These are phyloP conservation scores for Protonibea diacanthus DNA, from an alignment of 2,797 vertebrate species.

Conservation along the genomic window DNA sequence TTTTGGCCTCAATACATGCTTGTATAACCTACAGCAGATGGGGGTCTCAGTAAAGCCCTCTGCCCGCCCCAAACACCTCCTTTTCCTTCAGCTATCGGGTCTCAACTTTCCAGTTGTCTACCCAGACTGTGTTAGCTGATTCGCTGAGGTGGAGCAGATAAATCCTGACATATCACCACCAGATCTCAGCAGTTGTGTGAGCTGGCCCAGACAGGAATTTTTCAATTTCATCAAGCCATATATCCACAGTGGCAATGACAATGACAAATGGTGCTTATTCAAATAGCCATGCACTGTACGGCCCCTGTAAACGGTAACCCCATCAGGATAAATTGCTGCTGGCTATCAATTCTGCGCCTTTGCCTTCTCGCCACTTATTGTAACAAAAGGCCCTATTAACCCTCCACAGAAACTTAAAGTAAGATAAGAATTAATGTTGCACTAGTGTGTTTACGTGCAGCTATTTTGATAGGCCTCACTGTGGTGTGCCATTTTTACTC, in stretches of 20 bases:
- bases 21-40: conserved; percentile 28
- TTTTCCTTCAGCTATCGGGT: conserved; percentile 57
- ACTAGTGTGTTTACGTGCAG: conserved; percentile 33
- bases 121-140: conserved; percentile 66
- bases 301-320: conserved; percentile 82
- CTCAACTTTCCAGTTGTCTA: conserved; percentile 65
- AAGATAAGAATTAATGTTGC: conserved; percentile 30
- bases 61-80: not conserved
- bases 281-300: conserved; percentile 72
- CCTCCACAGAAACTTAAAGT: conserved; percentile 39
- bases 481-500: conserved; percentile 33
- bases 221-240: conserved; percentile 79
- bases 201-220: conserved; percentile 70
- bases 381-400: conserved; percentile 68
- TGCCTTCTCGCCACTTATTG: conserved; percentile 60
- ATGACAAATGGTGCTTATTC: conserved; percentile 80
- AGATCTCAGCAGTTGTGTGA: conserved; percentile 60
- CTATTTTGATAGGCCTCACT: conserved; percentile 3
- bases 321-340: conserved; percentile 81
- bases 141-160: conserved; percentile 79
- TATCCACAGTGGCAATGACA: conserved; percentile 70
- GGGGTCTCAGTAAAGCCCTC: conserved; percentile 17
- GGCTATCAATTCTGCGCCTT: conserved; percentile 84
- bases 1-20: not conserved
- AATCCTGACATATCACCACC: conserved; percentile 78